Base-by-base conservation (phyloP, 2,888 invertebrate species). In the Drosophila helvetica region DNA sequence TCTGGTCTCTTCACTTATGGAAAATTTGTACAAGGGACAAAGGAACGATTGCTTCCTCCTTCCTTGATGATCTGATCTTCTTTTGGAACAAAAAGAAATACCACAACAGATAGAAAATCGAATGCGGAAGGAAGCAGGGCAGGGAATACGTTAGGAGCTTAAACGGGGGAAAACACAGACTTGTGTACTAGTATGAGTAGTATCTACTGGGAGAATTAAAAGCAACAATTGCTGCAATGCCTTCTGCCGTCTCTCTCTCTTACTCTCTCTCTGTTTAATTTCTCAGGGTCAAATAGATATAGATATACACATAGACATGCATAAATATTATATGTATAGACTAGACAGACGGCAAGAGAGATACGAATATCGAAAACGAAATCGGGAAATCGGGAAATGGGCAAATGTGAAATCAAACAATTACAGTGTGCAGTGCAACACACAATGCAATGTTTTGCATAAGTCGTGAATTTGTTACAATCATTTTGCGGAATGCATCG, bases 111-210 rank as follows among this genome's bases (percentile, higher is more conserved):
- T 6, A 38, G 15, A 6, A 15, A 67, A 78, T 71, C 70, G 63
- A 80, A 82, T 74, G 77, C 82, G 83, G 79, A 82, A 83, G 79
- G 72, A 74, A 65, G 70, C 77, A 74, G 69, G 74, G 30, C 12
- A 9, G 30, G 38, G 43, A 78, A 78, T 70, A 71, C 56, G 59
- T 50, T 53, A 56, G 46, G 50, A 38, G 38, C 38, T 10, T 43
- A 46, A 30, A 45, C 56, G 10, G 19, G 12, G 51, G 45, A 19
- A 45, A 42, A 19, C 46, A 25, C 46, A 38, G n/a, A 2, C 38
- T 15, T 5, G 3, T 9, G 27, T 3, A 38, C 15, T 33, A 15
- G 15, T 38, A 38, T 38, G 38, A 38, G 15, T 33, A 33, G 33
- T 30, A n/a, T n/a, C n/a, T n/a, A 4, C 33, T 12, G 10, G 4